phyloP scores from a whole-genome alignment of 2,113 vertebrate species.

The Saguinus midas region DNA sequence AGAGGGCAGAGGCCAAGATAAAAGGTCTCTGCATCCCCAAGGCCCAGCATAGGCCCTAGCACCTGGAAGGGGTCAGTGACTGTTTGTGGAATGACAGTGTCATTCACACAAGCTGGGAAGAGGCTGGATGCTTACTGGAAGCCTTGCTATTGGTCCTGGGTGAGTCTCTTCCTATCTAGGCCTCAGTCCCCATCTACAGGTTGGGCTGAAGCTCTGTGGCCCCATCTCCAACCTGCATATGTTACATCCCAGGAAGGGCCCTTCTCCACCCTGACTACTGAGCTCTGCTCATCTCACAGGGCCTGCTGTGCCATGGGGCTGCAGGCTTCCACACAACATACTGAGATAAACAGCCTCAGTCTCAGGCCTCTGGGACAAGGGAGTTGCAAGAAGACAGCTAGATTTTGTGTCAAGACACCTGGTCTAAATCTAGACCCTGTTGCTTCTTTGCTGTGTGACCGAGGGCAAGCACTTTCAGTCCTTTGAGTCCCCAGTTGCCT shows the following conservation, averaged over 20 bases:
- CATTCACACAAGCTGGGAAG: not conserved
- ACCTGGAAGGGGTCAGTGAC: not conserved
- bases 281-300: not conserved
- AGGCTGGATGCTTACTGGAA: not conserved
- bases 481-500: not conserved
- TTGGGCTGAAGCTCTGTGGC: not conserved
- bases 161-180: not conserved
- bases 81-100: not conserved
- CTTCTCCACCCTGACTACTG: not conserved
- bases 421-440: not conserved
- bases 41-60: too few species aligned
- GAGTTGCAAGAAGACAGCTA: not conserved
- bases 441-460: not conserved
- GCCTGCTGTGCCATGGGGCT: not conserved
- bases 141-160: not conserved
- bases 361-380: not conserved
- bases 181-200: not conserved
- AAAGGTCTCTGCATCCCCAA: too few species aligned
- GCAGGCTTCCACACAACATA: not conserved
- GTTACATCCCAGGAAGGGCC: not conserved
- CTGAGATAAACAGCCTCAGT: not conserved
- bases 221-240: accelerated
- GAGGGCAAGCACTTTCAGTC: not conserved
- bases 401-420: not conserved
- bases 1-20: not conserved